Base-by-base conservation (phyloP, 2,797 vertebrate species). In the Glossophaga mutica region DNA sequence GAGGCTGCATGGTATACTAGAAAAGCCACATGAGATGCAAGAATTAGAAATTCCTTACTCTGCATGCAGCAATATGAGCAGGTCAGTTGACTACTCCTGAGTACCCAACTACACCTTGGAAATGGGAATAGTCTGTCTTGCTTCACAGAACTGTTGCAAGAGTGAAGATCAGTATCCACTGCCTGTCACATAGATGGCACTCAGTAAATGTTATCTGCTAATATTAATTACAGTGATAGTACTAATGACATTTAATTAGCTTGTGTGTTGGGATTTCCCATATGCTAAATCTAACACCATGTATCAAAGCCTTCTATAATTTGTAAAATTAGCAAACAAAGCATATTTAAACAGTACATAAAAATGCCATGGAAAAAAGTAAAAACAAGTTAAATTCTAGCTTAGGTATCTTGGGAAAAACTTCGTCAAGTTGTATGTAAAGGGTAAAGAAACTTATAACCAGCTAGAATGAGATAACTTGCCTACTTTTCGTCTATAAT, bases 171-270 rank as follows among this genome's bases (percentile, higher is more conserved):
- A 94, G 39, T 65, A 91, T 39, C 93, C 39, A 57, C 42, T 77
- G 48, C 34, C 21, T 91, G 68, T 46, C 73, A 93, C 34, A 59
- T 18, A 88, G n/a, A 96, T 7, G 68, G 39, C 29, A 6, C 37
- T 89, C 90, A 52, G 48, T 79, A 83, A 93, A 85, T 68, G 46
- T 34, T 82, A 70, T 57, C 57, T 89, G 18, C n/a, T 76, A 77
- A 89, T 86, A 94, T 85, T 95, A 94, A 94, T 93, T 94, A 90
- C 10, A 81, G 18, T 50, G 50, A 93, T 29, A 76, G 78, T n/a
- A 50, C 67, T 67, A 50, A 73, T 67, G 74, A 91, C 78, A 95
- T 91, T 93, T 95, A 95, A 96, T 91, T n/a, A 94, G 67, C 46
- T 67, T 32, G 14, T 94, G 83, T 89, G 34, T 34, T 91, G 90